These are phyloP conservation scores for Gephyroberyx darwinii DNA, from an alignment of 2,797 vertebrate genomes.

Conservation along the genomic window DNA sequence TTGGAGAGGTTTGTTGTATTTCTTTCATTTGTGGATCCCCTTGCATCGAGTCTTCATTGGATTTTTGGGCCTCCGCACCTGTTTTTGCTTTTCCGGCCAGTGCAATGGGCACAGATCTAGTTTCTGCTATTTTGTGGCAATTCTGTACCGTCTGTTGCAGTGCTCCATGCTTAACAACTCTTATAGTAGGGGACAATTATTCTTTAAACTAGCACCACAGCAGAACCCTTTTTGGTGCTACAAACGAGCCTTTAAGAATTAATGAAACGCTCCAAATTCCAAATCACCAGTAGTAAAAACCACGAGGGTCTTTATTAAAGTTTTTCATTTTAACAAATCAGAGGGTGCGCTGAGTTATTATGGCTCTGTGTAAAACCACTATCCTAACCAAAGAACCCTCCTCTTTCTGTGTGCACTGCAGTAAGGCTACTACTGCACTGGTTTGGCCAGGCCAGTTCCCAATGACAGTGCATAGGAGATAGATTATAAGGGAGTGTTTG, in stretches of 20 bases:
- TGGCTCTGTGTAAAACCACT: too few relatives aligned
- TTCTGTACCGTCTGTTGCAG: neutral
- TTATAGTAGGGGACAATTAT: too few relatives aligned
- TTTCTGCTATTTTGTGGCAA: neutral
- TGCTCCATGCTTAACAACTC: neutral
- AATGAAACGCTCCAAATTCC: neutral
- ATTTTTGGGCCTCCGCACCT: neutral
- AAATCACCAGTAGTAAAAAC: neutral
- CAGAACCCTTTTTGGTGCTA: neutral
- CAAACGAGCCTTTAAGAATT: neutral
- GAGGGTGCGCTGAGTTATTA: too few relatives aligned
- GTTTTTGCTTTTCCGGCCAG: too few relatives aligned
- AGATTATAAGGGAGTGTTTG: neutral
- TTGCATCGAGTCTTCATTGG: neutral
- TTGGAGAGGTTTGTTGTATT: too few relatives aligned
- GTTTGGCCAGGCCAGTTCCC: neutral
- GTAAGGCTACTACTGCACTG: too few relatives aligned
- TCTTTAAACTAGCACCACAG: too few relatives aligned
- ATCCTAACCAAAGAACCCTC: too few relatives aligned
- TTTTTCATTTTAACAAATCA: too few relatives aligned
- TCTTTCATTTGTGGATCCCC: neutral
- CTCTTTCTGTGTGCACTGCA: neutral
- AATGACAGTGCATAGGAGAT: neutral
- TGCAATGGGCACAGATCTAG: too few relatives aligned
- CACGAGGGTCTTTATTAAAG: neutral